Percentiles rank a stretch among this genome's conserved stretches.
These are phyloP conservation scores for Sinhomidia bicolor DNA, from an alignment of 2,888 invertebrate species.

Conservation along the genomic window DNA sequence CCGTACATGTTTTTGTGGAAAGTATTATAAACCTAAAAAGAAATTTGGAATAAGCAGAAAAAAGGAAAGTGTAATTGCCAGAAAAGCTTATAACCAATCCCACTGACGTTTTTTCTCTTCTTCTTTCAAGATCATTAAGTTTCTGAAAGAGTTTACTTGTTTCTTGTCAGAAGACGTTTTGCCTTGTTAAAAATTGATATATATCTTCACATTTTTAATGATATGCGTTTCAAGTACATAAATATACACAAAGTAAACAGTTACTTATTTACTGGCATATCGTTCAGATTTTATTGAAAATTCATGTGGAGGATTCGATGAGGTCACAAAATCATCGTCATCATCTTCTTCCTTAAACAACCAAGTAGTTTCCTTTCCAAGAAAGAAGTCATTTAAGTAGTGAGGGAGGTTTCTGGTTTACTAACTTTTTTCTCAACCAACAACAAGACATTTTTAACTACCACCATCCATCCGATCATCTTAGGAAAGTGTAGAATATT, in stretches of 20 bases:
- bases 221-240: background rate
- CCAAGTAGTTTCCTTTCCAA: conserved; percentile 6
- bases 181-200: conserved; percentile 62
- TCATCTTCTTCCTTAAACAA: background rate
- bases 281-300: background rate
- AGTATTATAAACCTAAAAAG: background rate
- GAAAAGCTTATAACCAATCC: conserved; percentile 23
- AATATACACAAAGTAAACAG: background rate
- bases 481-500: conserved; percentile 31
- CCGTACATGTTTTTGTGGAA: background rate
- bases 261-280: background rate
- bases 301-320: background rate
- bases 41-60: background rate
- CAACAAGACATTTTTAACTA: conserved; percentile 5
- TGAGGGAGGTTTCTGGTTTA: conserved; percentile 64
- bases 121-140: conserved; percentile 46
- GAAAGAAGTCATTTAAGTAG: conserved; percentile 23
- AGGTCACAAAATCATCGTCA: conserved; percentile 39
- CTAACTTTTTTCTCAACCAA: conserved; percentile 45
- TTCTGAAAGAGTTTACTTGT: conserved; percentile 56
- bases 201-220: background rate
- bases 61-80: conserved; percentile 17
- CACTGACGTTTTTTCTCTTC: conserved; percentile 21
- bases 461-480: background rate
- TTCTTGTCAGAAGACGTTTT: conserved; percentile 26